These are phyloP conservation scores for Anniella stebbinsi DNA, from an alignment of 2,797 vertebrate species.

Conservation along the genomic window DNA sequence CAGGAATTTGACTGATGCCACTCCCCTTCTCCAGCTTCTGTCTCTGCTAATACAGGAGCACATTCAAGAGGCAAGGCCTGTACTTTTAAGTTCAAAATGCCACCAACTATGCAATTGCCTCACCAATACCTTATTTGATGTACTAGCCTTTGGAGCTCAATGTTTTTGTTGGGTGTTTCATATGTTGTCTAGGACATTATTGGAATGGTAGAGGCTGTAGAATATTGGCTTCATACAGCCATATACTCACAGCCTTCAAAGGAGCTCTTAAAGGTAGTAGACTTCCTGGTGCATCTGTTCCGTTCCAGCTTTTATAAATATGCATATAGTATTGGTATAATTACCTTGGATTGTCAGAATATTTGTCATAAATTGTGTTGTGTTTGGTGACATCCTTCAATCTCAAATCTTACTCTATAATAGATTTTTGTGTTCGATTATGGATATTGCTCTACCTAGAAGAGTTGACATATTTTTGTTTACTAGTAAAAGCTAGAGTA, in stretches of 20 bases:
- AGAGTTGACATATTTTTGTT: neutral
- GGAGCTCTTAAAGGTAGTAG: neutral
- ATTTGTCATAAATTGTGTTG: neutral
- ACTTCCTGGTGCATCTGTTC: neutral
- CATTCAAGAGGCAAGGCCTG: neutral
- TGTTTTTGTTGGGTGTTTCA: neutral
- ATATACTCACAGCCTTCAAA: neutral
- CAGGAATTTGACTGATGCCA: neutral
- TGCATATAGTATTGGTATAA: neutral
- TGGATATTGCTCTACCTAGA: neutral
- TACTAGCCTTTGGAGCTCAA: neutral
- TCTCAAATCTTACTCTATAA: neutral
- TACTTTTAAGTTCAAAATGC: neutral
- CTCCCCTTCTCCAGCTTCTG: neutral
- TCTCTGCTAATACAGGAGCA: neutral
- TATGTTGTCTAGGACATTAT: neutral
- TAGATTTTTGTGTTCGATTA: neutral
- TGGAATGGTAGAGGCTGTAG: neutral
- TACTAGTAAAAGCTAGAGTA: neutral
- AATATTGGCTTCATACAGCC: neutral
- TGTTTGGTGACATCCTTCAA: neutral
- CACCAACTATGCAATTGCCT: neutral
- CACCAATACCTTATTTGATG: neutral
- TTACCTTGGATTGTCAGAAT: neutral
- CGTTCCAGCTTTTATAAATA: neutral